phyloP scores from a whole-genome alignment of 2,113 vertebrate species.

The Mionectes macconnelli region DNA sequence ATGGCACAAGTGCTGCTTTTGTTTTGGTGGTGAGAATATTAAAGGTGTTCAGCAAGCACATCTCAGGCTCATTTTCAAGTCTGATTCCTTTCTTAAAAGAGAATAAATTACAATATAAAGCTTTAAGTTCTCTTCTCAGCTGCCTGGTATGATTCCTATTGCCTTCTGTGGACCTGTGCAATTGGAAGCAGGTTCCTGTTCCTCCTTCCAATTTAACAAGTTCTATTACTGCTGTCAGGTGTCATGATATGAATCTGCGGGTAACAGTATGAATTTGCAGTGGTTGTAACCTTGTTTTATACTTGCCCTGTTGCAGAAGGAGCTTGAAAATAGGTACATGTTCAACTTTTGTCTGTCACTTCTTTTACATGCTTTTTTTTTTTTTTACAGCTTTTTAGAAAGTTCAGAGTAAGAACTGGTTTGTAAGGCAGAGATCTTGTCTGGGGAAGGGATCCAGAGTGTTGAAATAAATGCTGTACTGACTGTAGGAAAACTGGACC shows the following conservation, averaged over 20 bases:
- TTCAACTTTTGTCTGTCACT: neutral
- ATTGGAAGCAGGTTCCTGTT: neutral
- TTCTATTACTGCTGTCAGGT: neutral
- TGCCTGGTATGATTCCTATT: neutral
- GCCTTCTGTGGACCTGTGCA: neutral
- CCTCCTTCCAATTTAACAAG: neutral
- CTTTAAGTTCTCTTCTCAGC: neutral
- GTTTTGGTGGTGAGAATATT: neutral
- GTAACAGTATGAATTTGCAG: neutral
- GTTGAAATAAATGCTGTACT: neutral
- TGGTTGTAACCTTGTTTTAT: neutral
- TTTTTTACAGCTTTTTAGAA: neutral
- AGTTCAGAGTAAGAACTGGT: neutral
- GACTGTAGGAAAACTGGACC: neutral
- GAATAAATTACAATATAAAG: neutral
- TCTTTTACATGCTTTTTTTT: neutral
- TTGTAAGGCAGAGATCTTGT: neutral
- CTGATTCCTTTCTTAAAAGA: conserved; percentile 5
- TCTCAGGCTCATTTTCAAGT: neutral
- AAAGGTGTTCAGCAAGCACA: neutral
- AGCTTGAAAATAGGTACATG: neutral
- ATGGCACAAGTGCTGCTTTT: neutral
- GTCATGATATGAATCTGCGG: neutral
- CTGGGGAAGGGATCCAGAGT: neutral
- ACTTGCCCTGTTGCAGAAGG: neutral